phyloP scores from a whole-genome alignment of 2,888 invertebrate genomes.

The Pherbina coryleti region DNA sequence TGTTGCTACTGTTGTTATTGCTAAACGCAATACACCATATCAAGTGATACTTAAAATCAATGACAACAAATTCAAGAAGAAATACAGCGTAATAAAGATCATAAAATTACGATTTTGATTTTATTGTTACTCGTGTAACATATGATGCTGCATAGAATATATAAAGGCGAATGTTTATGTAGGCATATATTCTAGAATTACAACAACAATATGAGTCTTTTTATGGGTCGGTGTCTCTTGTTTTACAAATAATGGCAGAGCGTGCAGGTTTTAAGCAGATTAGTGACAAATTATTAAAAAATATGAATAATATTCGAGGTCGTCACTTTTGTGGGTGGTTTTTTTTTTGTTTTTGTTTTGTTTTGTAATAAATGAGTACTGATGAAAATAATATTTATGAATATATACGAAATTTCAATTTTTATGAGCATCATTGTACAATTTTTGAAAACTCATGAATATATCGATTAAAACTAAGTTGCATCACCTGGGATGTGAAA shows the following conservation, averaged over 20 bases:
- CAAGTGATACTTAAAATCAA: slow-evolving; percentile 28
- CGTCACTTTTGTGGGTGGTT: background rate
- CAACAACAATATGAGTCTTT: slow-evolving; percentile 16
- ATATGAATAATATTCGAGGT: background rate
- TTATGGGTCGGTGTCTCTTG: background rate
- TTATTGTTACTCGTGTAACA: slow-evolving; percentile 57
- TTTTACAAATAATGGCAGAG: background rate
- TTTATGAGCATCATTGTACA: no score
- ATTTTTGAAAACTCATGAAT: no score
- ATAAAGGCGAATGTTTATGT: background rate
- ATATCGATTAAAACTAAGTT: no score
- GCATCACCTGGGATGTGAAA: no score
- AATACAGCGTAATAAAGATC: slow-evolving; percentile 26
- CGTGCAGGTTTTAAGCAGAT: slow-evolving; percentile 12
- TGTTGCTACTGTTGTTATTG: background rate
- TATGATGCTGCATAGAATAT: slow-evolving; percentile 45
- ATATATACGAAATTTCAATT: no score
- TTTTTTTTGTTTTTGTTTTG: no score
- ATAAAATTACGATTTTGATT: slow-evolving; percentile 48
- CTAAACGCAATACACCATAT: background rate
- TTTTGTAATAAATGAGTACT: no score
- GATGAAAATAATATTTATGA: no score
- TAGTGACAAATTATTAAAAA: background rate
- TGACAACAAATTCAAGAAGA: slow-evolving; percentile 15
- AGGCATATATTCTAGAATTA: background rate